Evolutionary conservation across 2,888 invertebrate species (phyloP).

Genomic region (Phytoseiulus persimilis): DNA sequence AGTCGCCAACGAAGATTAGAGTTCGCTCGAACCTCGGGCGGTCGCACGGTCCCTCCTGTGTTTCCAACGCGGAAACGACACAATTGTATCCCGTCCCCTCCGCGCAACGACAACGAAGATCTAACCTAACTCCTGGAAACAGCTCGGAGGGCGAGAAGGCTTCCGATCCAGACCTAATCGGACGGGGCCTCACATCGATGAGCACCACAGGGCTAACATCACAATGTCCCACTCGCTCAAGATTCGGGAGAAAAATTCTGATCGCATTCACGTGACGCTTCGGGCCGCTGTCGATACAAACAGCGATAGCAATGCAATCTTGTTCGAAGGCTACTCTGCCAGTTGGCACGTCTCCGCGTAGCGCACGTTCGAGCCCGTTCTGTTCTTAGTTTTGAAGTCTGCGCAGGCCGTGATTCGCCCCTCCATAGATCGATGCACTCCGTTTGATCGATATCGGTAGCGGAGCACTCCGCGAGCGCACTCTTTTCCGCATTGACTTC

Average conservation of each 20-base stretch:
- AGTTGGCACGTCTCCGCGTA: neutral
- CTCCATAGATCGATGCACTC: neutral
- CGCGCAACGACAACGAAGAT: too few relatives aligned
- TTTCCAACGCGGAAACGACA: neutral
- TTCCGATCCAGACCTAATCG: too few relatives aligned
- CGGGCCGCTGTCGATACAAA: neutral
- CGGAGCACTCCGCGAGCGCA: too few relatives aligned
- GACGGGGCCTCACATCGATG: too few relatives aligned
- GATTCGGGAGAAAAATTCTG: too few relatives aligned
- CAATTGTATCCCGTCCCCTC: too few relatives aligned
- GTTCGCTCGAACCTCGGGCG: neutral
- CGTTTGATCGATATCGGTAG: too few relatives aligned
- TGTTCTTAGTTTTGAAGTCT: neutral
- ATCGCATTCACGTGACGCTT: too few relatives aligned
- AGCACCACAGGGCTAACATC: too few relatives aligned
- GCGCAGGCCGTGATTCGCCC: neutral
- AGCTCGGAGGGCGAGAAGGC: too few relatives aligned
- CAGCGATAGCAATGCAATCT: neutral
- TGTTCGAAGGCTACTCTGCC: neutral
- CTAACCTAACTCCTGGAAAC: too few relatives aligned
- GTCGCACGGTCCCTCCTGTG: neutral
- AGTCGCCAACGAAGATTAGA: conserved; percentile 35
- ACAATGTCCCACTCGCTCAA: too few relatives aligned
- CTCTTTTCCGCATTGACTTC: neutral
- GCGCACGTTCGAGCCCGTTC: neutral